Conservation (phyloP, 1,140 invertebrate genomes). For the Drosophila pruinosa region DNA sequence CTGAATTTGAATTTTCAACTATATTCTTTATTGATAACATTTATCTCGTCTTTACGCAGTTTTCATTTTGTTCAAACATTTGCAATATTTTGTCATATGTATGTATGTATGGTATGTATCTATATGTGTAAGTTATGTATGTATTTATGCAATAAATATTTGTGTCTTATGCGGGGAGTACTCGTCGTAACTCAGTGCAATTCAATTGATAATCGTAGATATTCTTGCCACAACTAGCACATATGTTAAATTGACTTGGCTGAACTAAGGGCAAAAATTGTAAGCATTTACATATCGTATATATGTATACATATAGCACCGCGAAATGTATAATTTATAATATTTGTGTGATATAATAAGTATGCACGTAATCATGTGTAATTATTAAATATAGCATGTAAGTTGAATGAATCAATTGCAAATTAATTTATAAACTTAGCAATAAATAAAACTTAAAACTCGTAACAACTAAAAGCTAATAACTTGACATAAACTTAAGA, state of each 20-base stretch:
- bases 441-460: slow-evolving; percentile 63
- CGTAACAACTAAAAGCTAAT: slow-evolving; percentile 60
- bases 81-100: slow-evolving; percentile 60
- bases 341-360: slow-evolving; percentile 41
- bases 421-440: slow-evolving; percentile 51
- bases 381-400: neutral
- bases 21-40: slow-evolving; percentile 82
- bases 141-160: slow-evolving; percentile 70
- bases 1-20: slow-evolving; percentile 72
- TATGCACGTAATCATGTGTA: slow-evolving; percentile 4
- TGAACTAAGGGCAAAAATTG: slow-evolving; percentile 47
- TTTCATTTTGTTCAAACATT: slow-evolving; percentile 61
- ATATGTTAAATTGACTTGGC: slow-evolving; percentile 47
- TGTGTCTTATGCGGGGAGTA: slow-evolving; percentile 15
- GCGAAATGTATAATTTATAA: slow-evolving; percentile 75
- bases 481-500: slow-evolving; percentile 52
- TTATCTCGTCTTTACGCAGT: slow-evolving; percentile 48
- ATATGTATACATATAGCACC: slow-evolving; percentile 71
- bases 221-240: slow-evolving; percentile 36
- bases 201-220: slow-evolving; percentile 44
- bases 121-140: slow-evolving; percentile 36
- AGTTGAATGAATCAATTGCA: slow-evolving; percentile 32
- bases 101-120: slow-evolving; percentile 11
- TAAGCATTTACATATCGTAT: slow-evolving; percentile 60
- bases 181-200: slow-evolving; percentile 49